Conservation (phyloP, 2,113 vertebrate genomes). For the Hylia prasina region DNA sequence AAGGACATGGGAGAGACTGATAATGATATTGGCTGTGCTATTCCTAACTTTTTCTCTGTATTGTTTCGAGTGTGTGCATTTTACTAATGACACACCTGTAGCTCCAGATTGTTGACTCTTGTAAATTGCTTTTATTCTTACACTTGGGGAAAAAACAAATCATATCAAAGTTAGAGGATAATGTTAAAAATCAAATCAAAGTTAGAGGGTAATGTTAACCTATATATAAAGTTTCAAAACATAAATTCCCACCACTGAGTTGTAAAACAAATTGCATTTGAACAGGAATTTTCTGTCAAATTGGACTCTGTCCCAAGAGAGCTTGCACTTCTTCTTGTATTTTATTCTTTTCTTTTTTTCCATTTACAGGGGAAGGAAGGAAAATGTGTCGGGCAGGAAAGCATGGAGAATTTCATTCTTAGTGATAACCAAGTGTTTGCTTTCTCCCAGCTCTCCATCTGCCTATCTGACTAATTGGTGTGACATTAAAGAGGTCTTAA, state of each 20-base stretch:
- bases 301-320: neutral
- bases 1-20: neutral
- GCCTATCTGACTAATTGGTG: neutral
- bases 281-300: neutral
- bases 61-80: neutral
- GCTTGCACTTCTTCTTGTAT: neutral
- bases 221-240: neutral
- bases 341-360: neutral
- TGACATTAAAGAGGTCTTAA: neutral
- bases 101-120: neutral
- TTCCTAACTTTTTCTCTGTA: neutral
- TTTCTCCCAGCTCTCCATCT: neutral
- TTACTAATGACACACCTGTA: neutral
- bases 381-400: neutral
- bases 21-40: neutral
- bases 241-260: neutral
- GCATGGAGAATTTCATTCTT: neutral
- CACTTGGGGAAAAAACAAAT: neutral
- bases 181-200: neutral
- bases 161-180: neutral
- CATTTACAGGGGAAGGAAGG: neutral
- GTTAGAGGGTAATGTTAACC: neutral
- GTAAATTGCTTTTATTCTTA: neutral
- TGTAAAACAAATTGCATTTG: neutral
- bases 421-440: neutral